phyloP scores from a whole-genome alignment of 2,797 vertebrate species.

The Delichon dasypus region DNA sequence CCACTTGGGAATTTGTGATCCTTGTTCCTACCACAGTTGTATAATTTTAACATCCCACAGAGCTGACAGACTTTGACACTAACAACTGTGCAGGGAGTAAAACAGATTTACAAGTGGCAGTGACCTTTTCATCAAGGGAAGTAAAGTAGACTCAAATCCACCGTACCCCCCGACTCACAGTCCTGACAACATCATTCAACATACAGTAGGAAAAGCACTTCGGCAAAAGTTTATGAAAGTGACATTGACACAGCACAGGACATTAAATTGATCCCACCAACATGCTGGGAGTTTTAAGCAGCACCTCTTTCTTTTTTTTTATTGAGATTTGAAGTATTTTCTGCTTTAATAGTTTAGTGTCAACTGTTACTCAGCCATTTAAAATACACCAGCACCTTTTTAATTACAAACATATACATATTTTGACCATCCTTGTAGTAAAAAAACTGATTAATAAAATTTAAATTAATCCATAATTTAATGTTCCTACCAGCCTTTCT shows the following conservation, averaged over 20 bases:
- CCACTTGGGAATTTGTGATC: conserved; percentile 37
- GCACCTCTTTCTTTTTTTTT: neutral
- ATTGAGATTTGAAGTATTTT: neutral
- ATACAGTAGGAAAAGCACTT: conserved; percentile 51
- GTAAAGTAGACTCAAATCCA: conserved; percentile 62
- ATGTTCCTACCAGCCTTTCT: neutral
- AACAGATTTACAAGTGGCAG: conserved; percentile 85
- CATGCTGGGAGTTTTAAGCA: neutral
- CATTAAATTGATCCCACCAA: conserved; percentile 39
- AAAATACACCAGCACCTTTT: neutral
- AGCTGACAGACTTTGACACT: conserved; percentile 69
- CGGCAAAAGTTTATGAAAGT: conserved; percentile 42
- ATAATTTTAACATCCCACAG: conserved; percentile 64
- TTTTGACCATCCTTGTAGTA: neutral
- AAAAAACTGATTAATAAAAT: neutral
- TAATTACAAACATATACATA: neutral
- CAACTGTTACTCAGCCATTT: neutral
- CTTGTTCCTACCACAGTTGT: conserved; percentile 25
- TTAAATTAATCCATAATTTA: neutral
- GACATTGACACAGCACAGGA: conserved; percentile 58
- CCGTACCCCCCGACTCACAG: neutral
- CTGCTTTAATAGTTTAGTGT: neutral
- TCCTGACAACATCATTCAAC: conserved; percentile 66
- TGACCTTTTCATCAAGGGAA: conserved; percentile 88
- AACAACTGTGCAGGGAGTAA: conserved; percentile 79